A percentile compares a stretch with the other conserved stretches of the same genome.
Evolutionary conservation across 2,888 invertebrate genomes (phyloP).

Genomic region (Catocala fraxini): DNA sequence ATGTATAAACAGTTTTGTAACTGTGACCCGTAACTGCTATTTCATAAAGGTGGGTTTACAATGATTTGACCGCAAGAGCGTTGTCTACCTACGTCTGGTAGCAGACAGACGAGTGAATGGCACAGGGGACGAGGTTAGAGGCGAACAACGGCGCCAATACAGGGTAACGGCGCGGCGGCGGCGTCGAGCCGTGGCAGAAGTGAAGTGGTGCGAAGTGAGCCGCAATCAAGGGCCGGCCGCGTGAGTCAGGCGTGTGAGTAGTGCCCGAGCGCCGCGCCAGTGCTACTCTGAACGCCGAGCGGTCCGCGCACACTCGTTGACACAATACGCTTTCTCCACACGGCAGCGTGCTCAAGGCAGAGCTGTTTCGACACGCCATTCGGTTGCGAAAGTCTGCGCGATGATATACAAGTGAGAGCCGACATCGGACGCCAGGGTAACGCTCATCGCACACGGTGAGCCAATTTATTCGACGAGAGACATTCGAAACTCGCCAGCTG

Average conservation of each 20-base stretch:
- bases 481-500: constrained; percentile 81
- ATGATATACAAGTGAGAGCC: constrained; percentile 88
- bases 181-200: constrained; percentile 32
- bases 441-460: constrained; percentile 86
- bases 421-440: constrained; percentile 79
- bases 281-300: constrained; percentile 53
- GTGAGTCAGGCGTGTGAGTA: constrained; percentile 57
- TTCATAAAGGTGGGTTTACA: constrained; percentile 13
- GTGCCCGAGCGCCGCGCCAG: constrained; percentile 47
- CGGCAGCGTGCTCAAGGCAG: constrained; percentile 72
- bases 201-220: constrained; percentile 70
- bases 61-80: constrained; percentile 12
- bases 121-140: constrained; percentile 54
- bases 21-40: constrained; percentile 13
- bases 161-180: constrained; percentile 46
- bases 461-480: constrained; percentile 80
- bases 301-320: constrained; percentile 42
- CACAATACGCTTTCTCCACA: constrained; percentile 63
- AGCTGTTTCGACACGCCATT: constrained; percentile 82
- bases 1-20: background rate
- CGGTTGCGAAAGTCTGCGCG: constrained; percentile 86
- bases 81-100: constrained; percentile 24
- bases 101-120: constrained; percentile 54
- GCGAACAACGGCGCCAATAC: constrained; percentile 37
- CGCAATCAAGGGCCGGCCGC: constrained; percentile 57